Evolutionary conservation across 2,113 vertebrate species (phyloP).

Genomic region (Petromus typicus): DNA sequence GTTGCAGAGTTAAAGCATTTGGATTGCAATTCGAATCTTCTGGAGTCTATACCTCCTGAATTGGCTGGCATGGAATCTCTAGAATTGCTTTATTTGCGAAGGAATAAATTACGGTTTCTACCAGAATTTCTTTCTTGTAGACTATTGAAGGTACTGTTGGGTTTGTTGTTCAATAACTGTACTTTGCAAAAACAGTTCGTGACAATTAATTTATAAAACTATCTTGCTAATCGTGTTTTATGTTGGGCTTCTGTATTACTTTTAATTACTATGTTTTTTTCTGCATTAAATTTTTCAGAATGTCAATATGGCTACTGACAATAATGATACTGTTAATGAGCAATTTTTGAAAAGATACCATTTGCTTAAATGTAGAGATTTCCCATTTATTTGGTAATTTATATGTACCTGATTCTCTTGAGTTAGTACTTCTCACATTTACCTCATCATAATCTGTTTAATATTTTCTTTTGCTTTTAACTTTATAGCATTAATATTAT

Average conservation of each 20-base stretch:
- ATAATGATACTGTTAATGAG: slow-evolving; percentile 30
- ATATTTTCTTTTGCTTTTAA: slow-evolving; percentile 19
- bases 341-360: neutral
- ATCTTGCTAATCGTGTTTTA: neutral
- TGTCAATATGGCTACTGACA: slow-evolving; percentile 44
- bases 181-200: slow-evolving; percentile 56
- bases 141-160: slow-evolving; percentile 90
- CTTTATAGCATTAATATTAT: neutral
- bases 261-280: slow-evolving; percentile 12
- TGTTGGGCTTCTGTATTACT: neutral
- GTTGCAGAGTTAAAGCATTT: slow-evolving; percentile 91
- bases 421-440: neutral
- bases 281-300: neutral
- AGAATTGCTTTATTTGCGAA: slow-evolving; percentile 94
- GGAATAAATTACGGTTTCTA: slow-evolving; percentile 92
- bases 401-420: neutral
- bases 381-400: neutral
- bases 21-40: slow-evolving; percentile 94
- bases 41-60: slow-evolving; percentile 90
- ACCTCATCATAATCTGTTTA: slow-evolving; percentile 15
- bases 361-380: slow-evolving; percentile 12
- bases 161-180: slow-evolving; percentile 32
- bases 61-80: slow-evolving; percentile 92
- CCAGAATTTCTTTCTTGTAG: slow-evolving; percentile 90
- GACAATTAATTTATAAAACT: slow-evolving; percentile 44